phyloP scores from a whole-genome alignment of 2,888 invertebrate genomes.

The Zeuzera pyrina region DNA sequence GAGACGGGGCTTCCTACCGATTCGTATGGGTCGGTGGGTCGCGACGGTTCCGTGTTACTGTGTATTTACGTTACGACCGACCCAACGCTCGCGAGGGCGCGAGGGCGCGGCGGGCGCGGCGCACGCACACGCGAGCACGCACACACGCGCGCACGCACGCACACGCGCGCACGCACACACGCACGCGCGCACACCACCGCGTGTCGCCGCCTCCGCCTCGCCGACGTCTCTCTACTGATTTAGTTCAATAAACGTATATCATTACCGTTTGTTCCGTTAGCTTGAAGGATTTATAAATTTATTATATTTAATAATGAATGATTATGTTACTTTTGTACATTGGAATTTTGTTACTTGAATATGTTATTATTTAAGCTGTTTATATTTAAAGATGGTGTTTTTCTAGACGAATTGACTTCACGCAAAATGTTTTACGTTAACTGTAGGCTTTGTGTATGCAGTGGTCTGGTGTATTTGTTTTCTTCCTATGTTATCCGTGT shows the following conservation, averaged over 20 bases:
- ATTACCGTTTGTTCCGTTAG: slow-evolving; percentile 55
- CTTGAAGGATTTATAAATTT: slow-evolving; percentile 55
- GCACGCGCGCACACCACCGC: neutral
- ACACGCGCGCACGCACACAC: slow-evolving; percentile 6
- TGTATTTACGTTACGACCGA: slow-evolving; percentile 44
- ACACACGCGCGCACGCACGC: slow-evolving; percentile 5
- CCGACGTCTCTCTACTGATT: slow-evolving; percentile 9
- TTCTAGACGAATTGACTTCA: slow-evolving; percentile 59
- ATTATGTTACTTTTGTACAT: slow-evolving; percentile 70
- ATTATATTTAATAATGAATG: slow-evolving; percentile 52
- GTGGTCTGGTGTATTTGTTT: slow-evolving; percentile 62
- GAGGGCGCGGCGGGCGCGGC: slow-evolving; percentile 9
- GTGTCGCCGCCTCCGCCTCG: slow-evolving; percentile 6
- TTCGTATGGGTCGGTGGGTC: slow-evolving; percentile 27
- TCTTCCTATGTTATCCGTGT: slow-evolving; percentile 58
- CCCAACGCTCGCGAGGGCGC: slow-evolving; percentile 15
- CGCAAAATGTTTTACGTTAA: slow-evolving; percentile 57
- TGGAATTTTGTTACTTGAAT: slow-evolving; percentile 65
- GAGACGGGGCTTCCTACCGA: slow-evolving; percentile 29
- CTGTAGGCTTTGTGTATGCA: slow-evolving; percentile 63
- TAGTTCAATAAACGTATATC: slow-evolving; percentile 20
- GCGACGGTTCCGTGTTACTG: slow-evolving; percentile 39
- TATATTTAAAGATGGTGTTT: slow-evolving; percentile 63
- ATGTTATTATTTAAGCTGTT: slow-evolving; percentile 69
- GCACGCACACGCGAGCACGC: neutral